phyloP scores from a whole-genome alignment of 2,113 vertebrate species.

The Alaudala cheleensis region DNA sequence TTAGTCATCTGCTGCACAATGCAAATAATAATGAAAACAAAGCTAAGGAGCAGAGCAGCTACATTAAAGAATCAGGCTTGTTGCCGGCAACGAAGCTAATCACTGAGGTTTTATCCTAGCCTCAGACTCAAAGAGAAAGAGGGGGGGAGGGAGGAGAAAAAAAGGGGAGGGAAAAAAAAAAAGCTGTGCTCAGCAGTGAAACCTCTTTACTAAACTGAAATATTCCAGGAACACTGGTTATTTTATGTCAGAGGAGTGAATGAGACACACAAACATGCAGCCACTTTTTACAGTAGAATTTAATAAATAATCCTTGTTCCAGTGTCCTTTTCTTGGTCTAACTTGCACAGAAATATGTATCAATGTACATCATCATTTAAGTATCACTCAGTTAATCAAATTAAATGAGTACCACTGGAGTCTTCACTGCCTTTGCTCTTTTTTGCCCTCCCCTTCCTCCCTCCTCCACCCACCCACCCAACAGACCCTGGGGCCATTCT shows the following conservation, averaged over 20 bases:
- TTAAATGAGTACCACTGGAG: background rate
- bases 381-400: background rate
- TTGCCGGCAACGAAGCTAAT: slow-evolving; percentile 49
- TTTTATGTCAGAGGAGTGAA: background rate
- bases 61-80: slow-evolving; percentile 61
- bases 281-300: background rate
- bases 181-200: background rate
- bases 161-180: background rate
- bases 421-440: background rate
- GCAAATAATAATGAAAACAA: slow-evolving; percentile 64
- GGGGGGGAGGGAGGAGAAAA: background rate
- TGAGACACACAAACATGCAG: background rate
- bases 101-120: slow-evolving; percentile 49
- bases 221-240: background rate
- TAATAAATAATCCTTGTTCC: background rate
- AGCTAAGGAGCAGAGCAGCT: slow-evolving; percentile 44
- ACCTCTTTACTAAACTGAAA: background rate
- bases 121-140: background rate
- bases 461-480: background rate
- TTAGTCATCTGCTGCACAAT: slow-evolving; percentile 61
- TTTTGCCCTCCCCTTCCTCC: background rate
- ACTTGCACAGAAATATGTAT: background rate
- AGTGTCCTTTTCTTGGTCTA: background rate
- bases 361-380: background rate
- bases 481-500: background rate